Base-by-base conservation (phyloP, 2,888 invertebrate species). In the Rotaria magnacalcarata region DNA sequence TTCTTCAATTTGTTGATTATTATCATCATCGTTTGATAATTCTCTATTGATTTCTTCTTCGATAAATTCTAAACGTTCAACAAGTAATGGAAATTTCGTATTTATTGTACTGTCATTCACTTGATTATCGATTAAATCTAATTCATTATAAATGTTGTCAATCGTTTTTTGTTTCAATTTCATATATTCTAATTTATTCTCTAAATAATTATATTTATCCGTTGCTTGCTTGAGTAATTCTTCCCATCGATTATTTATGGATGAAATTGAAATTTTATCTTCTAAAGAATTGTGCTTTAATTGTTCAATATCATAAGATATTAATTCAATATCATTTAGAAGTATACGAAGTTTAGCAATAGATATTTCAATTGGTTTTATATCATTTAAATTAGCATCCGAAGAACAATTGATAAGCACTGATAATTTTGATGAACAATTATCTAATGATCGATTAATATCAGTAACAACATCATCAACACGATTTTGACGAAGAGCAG, bases 251-350 rank as follows among this genome's bases (percentile, higher is more conserved):
- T n/a, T 43, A n/a, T 43, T 80, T 24, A 80, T n/a, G 4, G 2
- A 43, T 47, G 47, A 24, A 11, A 80, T 2, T 24, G 47, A 47
- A 14, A 47, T 16, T 80, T 80, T 3, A 47, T 47, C n/a, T n/a
- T 80, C 80, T 3, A 2, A 6, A 21, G 10, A 47, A 80, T 47
- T 80, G 10, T 80, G 43, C 47, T 80, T 80, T 47, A 80, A 80
- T 80, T 80, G 80, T 80, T 80, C 80, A 80, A 80, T 43, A 47
- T 80, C 80, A 47, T 80, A 80, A 21, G 47, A 47, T 19, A 80
- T 47, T n/a, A 80, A 80, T 43, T 80, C 47, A 80, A 80, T 80
- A n/a, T 80, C 80, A 80, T 80, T 80, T n/a, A 80, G n/a, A 14
- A 80, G n/a, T 8, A 80, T 80, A 14, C 47, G 43, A n/a, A 80